phyloP scores from a whole-genome alignment of 2,888 invertebrate species.

The Synergus itoensis region DNA sequence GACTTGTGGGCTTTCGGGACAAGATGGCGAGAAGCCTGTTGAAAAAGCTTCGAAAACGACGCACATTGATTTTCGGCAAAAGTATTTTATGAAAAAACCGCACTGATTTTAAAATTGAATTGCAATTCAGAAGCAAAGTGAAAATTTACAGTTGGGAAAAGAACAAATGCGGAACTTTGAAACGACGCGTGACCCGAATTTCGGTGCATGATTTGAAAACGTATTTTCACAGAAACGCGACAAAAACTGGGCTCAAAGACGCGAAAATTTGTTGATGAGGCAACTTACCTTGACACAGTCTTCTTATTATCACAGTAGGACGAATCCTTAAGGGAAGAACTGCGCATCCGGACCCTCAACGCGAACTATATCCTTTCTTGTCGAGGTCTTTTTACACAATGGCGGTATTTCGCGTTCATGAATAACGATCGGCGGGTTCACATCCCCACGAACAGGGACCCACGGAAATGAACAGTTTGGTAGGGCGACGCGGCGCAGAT shows the following conservation, averaged over 20 bases:
- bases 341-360: slow-evolving; percentile 73
- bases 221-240: not conserved
- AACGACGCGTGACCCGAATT: slow-evolving; percentile 50
- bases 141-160: not conserved
- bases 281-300: slow-evolving; percentile 77
- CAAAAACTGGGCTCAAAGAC: not conserved
- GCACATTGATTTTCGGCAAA: not conserved
- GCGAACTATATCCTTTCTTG: slow-evolving; percentile 73
- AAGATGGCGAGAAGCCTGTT: slow-evolving; percentile 74
- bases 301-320: slow-evolving; percentile 76
- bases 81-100: not conserved
- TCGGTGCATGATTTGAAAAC: slow-evolving; percentile 22
- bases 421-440: slow-evolving; percentile 71
- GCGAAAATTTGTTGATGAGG: not conserved
- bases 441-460: slow-evolving; percentile 64
- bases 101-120: not conserved
- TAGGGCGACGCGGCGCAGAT: slow-evolving; percentile 74
- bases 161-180: not conserved
- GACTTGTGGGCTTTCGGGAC: slow-evolving; percentile 71
- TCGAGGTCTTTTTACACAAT: slow-evolving; percentile 75
- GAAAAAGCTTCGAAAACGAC: slow-evolving; percentile 59
- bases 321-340: slow-evolving; percentile 72
- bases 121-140: slow-evolving; percentile 41
- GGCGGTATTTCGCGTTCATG: slow-evolving; percentile 60
- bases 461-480: slow-evolving; percentile 58